A percentile compares a stretch with the other conserved stretches of the same genome.
Conservation (phyloP, 2,113 vertebrate genomes). For the Myotis davidii region DNA sequence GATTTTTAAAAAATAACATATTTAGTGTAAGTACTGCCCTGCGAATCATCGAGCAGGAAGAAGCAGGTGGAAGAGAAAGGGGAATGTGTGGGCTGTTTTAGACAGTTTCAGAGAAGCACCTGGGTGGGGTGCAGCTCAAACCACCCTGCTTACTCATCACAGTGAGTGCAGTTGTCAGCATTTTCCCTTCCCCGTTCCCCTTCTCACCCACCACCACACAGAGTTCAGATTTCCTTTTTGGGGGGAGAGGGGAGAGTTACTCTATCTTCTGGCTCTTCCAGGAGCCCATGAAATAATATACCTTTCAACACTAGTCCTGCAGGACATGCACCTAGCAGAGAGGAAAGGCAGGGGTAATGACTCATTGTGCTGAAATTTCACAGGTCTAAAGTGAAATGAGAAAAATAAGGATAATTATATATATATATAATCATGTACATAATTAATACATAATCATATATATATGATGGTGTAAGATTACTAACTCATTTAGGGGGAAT, state of each 20-base stretch:
- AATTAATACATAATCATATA: not conserved
- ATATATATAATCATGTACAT: not conserved
- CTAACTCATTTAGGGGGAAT: not conserved
- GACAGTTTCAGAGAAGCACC: not conserved
- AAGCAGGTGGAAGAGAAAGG: conserved; percentile 24
- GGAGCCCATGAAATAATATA: not conserved
- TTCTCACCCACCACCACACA: not conserved
- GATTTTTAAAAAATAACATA: not conserved
- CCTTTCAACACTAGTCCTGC: not conserved
- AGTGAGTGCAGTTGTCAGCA: not conserved
- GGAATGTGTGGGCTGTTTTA: not conserved
- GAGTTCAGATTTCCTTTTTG: not conserved
- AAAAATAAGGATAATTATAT: not conserved
- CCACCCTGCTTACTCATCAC: not conserved
- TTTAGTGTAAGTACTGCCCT: not conserved
- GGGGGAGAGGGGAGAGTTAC: accelerated
- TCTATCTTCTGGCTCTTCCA: not conserved
- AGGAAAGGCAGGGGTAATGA: not conserved
- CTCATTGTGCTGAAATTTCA: not conserved
- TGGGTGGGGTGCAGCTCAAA: not conserved
- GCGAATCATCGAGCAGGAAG: conserved; percentile 61
- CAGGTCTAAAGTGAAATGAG: not conserved
- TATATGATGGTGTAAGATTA: not conserved
- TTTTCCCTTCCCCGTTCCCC: not conserved
- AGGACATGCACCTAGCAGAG: not conserved